Base-by-base conservation (phyloP, 37 sponge, comb jelly and placozoan genomes). In the Beroe forskalii region DNA sequence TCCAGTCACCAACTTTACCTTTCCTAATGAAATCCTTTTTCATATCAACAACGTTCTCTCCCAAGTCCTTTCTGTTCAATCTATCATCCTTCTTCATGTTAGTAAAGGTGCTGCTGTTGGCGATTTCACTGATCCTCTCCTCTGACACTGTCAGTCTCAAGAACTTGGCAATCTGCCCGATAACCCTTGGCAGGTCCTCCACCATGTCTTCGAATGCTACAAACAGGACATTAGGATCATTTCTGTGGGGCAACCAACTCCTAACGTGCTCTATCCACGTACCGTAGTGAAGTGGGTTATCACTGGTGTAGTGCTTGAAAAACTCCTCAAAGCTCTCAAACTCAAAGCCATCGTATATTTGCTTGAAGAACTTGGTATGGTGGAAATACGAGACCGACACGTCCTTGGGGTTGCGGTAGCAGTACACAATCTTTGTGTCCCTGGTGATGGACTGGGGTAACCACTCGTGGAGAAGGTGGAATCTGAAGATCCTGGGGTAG, bases 151-250 rank as follows among this genome's bases (percentile, higher is more conserved):
- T 23, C 19, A 41, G 37, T 31, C 37, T 62, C 43, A 92, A 67
- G 61, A 92, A 92, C 27, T 67, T 89, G 33, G 92, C 92, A 89
- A 92, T 44, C 14, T 27, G 25, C 24, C 83, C 72, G 4, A 89
- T 89, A 64, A 67, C 33, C 37, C 90, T 61, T 9, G 69, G 75
- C 12, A 44, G 92, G 35, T 92, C 92, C 62, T 67, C 92, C 62
- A 69, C 89, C 62, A 92, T 40, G 63, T 92, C 90, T 4, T 92
- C 92, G 35, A 62, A 92, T 41, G 67, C 89, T 60, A 92, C 37
- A 23, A 89, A 48, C 36, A 92, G 90, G n/a, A 92, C 92, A 72
- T 90, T 90, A 25, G 62, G 35, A 55, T 92, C 90, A 67, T 90
- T 61, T 1, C 92, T 91, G 31, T 90, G 83, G 22, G 66, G 39